Evolutionary conservation across 2,888 invertebrate species (phyloP).

Genomic region (Gastrophysa polygoni): DNA sequence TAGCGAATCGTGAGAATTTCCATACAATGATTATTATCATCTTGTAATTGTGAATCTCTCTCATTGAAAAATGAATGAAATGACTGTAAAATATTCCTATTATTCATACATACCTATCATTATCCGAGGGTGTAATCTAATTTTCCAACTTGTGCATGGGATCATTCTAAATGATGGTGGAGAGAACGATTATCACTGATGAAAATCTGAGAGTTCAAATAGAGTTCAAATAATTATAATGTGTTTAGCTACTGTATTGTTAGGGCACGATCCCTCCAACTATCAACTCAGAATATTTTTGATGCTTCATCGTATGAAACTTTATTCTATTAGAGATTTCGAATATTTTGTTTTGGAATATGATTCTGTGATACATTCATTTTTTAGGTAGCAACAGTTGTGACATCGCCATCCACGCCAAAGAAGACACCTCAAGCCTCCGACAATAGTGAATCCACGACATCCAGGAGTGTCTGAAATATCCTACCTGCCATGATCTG

Average conservation of each 20-base stretch:
- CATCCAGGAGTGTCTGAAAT: background rate
- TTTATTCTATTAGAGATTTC: background rate
- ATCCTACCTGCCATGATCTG: background rate
- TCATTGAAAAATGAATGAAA: background rate
- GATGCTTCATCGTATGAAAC: too few species aligned
- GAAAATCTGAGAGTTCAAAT: too few species aligned
- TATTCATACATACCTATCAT: background rate
- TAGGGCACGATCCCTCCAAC: too few species aligned
- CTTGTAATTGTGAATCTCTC: background rate
- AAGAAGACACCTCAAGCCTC: background rate
- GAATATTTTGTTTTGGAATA: background rate
- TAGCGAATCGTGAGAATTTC: background rate
- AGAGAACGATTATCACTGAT: too few species aligned
- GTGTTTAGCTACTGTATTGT: too few species aligned
- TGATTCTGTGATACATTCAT: background rate
- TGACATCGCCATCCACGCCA: constrained; percentile 2
- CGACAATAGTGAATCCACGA: background rate
- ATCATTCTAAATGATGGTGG: too few species aligned
- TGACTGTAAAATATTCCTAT: background rate
- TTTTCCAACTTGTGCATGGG: too few species aligned
- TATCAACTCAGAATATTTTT: too few species aligned
- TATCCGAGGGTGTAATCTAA: too few species aligned
- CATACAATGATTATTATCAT: background rate
- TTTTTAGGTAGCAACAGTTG: constrained; percentile 15
- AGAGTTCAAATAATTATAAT: too few species aligned